Conservation (phyloP, 1,140 invertebrate species). For the Delia radicum region DNA sequence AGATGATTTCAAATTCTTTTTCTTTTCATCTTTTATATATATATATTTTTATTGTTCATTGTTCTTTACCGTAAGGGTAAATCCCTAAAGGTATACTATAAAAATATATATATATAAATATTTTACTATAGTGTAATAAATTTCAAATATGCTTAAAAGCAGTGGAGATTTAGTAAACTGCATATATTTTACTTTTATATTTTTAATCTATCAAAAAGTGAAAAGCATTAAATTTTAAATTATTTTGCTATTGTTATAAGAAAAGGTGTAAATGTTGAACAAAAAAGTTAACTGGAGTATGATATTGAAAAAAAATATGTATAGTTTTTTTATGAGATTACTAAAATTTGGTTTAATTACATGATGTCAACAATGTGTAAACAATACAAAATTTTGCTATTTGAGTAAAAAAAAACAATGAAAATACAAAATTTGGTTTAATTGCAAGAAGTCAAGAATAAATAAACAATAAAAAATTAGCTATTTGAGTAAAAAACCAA, state of each 20-base stretch:
- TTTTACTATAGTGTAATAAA: slow-evolving; percentile 3
- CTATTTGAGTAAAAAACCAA: no score
- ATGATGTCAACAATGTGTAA: neutral
- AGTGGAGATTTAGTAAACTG: neutral
- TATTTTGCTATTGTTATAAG: no score
- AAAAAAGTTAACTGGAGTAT: no score
- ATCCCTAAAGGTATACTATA: slow-evolving; percentile 27
- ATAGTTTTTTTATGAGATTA: no score
- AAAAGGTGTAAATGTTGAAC: no score
- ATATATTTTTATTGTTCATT: no score
- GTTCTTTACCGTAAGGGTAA: slow-evolving; percentile 14
- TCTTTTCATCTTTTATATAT: slow-evolving; percentile 9
- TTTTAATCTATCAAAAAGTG: no score
- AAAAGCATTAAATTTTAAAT: neutral
- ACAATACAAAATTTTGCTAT: neutral
- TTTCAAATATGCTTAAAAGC: neutral
- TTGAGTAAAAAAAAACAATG: neutral
- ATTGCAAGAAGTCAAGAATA: no score
- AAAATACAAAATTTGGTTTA: neutral
- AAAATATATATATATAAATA: slow-evolving; percentile 4
- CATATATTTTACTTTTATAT: no score
- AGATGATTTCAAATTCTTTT: slow-evolving; percentile 29
- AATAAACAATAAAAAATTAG: no score
- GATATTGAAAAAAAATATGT: no score
- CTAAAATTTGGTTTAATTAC: neutral